Base-by-base conservation (phyloP, 2,888 invertebrate genomes). In the Mythimna pallens region DNA sequence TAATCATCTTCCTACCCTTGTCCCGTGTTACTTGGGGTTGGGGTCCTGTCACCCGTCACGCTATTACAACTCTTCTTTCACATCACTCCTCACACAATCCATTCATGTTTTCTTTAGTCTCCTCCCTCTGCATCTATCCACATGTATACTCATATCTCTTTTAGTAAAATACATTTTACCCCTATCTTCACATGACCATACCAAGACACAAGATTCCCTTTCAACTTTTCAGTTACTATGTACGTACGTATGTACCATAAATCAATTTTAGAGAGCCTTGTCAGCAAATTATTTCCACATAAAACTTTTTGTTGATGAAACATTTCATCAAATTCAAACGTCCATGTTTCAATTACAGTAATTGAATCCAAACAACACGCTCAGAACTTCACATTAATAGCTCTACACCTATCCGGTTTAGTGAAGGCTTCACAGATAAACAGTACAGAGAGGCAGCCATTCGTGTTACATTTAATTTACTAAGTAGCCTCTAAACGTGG, bases 381-480 rank as follows among this genome's bases (percentile, higher is more conserved):
- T 68, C 54, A 74, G 70, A 58, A 73, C 73, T 73, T 64, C 50
- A 63, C 70, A 73, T 81, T 81, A 82, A 82, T 82, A 65, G 76
- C 71, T 70, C 54, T 76, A 73, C 76, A 70, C 59, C 76, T 69
- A 74, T 70, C 69, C 73, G 62, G 67, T 83, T 65, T 62, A 81
- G 66, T 73, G 57, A 65, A 76, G 68, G 75, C 79, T 73, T 83
- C 67, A 57, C 54, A 83, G 72, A 74, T 80, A 76, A 71, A 80
- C 82, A 69, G 66, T 62, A 82, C 66, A 67, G 68, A 79, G 68
- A 71, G 76, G 81, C 84, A 83, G 82, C 80, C 88, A 85, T 89
- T 89, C 82, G 79, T 84, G 87, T 86, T 83, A 88, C 87, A 89
- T 92, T 92, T 92, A 93, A 93, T 93, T 93, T 93, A 92, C 89